A percentile compares a stretch with the other conserved stretches of the same genome.
Conservation (phyloP, 2,113 vertebrate species). For the Thomomys bottae region DNA sequence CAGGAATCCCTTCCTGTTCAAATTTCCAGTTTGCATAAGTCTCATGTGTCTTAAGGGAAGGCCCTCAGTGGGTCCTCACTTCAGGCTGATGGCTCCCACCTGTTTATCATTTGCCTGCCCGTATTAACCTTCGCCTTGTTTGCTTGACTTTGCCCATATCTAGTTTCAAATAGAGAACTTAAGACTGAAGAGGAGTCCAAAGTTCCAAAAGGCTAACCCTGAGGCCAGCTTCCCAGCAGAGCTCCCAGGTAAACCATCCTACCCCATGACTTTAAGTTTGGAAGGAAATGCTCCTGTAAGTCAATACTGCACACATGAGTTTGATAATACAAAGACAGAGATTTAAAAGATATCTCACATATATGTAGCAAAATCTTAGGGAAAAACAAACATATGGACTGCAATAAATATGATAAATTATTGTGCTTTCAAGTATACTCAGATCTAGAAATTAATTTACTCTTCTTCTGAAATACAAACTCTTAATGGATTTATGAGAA, state of each 20-base stretch:
- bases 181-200: conserved; percentile 23
- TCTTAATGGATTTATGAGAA: conserved; percentile 35
- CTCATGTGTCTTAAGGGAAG: conserved; percentile 51
- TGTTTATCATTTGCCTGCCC: conserved; percentile 72
- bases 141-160: conserved; percentile 77
- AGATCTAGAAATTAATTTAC: conserved; percentile 3
- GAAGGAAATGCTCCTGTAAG: background rate
- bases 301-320: background rate
- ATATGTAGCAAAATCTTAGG: background rate
- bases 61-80: conserved; percentile 5
- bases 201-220: background rate
- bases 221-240: background rate
- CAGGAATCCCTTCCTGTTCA: conserved; percentile 67
- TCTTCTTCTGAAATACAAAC: conserved; percentile 42
- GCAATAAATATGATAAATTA: conserved; percentile 10
- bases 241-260: background rate
- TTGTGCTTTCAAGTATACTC: background rate
- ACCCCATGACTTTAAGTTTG: background rate
- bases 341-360: conserved; percentile 15
- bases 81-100: conserved; percentile 43
- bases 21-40: conserved; percentile 66
- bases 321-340: background rate
- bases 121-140: conserved; percentile 78
- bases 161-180: conserved; percentile 63
- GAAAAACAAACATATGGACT: background rate